Percentiles rank a stretch among this genome's conserved stretches.
phyloP scores from a whole-genome alignment of 37 sponge, comb jelly and placozoan genomes.

The Aplysina aerophoba region DNA sequence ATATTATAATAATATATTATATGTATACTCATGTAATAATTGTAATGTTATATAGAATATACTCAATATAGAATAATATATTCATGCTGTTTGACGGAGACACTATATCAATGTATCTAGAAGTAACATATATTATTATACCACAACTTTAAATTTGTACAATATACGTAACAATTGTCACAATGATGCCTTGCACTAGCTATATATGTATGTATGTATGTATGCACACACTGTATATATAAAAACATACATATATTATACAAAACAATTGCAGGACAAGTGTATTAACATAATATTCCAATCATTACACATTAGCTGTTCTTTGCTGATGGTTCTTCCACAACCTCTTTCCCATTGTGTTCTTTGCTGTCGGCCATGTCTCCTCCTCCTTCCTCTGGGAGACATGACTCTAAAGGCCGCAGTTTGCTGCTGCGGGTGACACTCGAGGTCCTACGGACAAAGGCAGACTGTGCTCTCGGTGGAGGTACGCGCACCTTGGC shows the following conservation, averaged over 20 bases:
- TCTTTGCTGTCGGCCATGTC: neutral
- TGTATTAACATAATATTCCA: too few species aligned
- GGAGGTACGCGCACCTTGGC: conserved; percentile 20
- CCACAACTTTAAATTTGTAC: neutral
- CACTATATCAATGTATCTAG: neutral
- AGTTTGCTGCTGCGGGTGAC: neutral
- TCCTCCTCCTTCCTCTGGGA: neutral
- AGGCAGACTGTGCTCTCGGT: neutral
- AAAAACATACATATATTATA: too few species aligned
- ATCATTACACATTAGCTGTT: too few species aligned
- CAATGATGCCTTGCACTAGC: neutral
- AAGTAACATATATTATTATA: neutral
- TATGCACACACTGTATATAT: neutral
- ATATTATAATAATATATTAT: too few species aligned
- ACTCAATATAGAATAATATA: neutral
- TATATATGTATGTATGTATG: conserved; percentile 7
- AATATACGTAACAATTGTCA: neutral
- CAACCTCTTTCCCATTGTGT: neutral
- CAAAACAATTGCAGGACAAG: too few species aligned
- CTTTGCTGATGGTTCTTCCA: too few species aligned
- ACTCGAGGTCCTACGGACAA: neutral
- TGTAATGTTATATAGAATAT: too few species aligned
- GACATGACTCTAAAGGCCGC: neutral
- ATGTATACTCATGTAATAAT: too few species aligned
- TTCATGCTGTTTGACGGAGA: neutral